These are phyloP conservation scores for Gari tellinella DNA, from an alignment of 2,888 invertebrate species.

Conservation along the genomic window DNA sequence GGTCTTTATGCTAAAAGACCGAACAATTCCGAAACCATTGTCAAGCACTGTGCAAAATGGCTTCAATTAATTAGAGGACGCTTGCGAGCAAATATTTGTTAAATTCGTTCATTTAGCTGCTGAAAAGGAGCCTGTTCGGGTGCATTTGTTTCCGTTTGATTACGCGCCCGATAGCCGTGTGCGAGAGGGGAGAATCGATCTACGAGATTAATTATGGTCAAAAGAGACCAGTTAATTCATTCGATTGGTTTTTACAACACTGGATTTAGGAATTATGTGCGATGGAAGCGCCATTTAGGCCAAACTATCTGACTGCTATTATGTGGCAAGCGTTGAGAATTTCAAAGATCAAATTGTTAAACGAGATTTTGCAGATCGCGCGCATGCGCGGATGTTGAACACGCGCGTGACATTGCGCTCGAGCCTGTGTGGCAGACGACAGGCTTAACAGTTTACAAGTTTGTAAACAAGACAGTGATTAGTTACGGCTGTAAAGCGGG, in stretches of 20 bases:
- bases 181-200: slow-evolving; percentile 26
- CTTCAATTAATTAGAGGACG: slow-evolving; percentile 63
- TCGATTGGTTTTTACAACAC: slow-evolving; percentile 18
- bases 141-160: slow-evolving; percentile 58
- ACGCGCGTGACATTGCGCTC: no score
- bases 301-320: no score
- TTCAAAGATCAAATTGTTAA: no score
- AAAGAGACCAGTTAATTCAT: slow-evolving; percentile 37
- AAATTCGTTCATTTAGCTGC: slow-evolving; percentile 51
- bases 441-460: no score
- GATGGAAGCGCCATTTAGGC: no score
- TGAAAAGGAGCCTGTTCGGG: slow-evolving; percentile 43
- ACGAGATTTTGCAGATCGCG: no score
- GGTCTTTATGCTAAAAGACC: slow-evolving; percentile 45
- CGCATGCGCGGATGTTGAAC: no score
- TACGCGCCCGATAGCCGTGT: slow-evolving; percentile 45
- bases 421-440: no score
- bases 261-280: slow-evolving; percentile 1
- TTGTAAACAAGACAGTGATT: no score
- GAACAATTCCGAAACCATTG: slow-evolving; percentile 46
- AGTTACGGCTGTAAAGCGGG: no score
- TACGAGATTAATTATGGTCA: slow-evolving; percentile 54
- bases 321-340: no score
- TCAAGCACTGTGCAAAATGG: slow-evolving; percentile 40
- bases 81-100: slow-evolving; percentile 63